Percentiles rank a stretch among this genome's conserved stretches.
phyloP scores from a whole-genome alignment of 2,888 invertebrate species.

The Gnatocerus cornutus region DNA sequence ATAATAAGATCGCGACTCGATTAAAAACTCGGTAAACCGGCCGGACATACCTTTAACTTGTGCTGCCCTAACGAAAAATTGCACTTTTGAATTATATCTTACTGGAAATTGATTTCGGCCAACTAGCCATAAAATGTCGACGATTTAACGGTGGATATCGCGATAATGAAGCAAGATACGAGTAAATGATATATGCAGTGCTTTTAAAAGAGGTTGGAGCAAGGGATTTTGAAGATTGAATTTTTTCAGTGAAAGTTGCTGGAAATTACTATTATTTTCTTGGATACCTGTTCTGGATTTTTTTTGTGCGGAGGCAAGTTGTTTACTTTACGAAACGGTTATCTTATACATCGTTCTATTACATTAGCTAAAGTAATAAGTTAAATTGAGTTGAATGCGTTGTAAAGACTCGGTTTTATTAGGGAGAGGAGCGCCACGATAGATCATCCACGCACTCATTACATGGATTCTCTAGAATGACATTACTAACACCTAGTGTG shows the following conservation, averaged over 20 bases:
- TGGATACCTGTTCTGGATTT: slow-evolving; percentile 20
- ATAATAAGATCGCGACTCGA: slow-evolving; percentile 58
- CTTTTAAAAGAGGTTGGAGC: slow-evolving; percentile 1
- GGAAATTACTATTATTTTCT: slow-evolving; percentile 27
- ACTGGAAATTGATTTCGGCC: slow-evolving; percentile 32
- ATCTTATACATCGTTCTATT: slow-evolving; percentile 41
- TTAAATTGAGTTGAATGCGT: slow-evolving; percentile 46
- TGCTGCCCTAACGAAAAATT: slow-evolving; percentile 55
- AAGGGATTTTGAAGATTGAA: background rate
- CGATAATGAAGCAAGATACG: slow-evolving; percentile 17
- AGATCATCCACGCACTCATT: slow-evolving; percentile 32
- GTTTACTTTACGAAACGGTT: slow-evolving; percentile 27
- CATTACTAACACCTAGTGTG: slow-evolving; percentile 17
- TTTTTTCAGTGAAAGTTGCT: slow-evolving; percentile 41
- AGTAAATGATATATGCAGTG: slow-evolving; percentile 23
- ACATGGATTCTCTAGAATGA: slow-evolving; percentile 19
- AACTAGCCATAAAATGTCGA: slow-evolving; percentile 31
- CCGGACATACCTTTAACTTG: slow-evolving; percentile 60
- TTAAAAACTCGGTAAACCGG: slow-evolving; percentile 61
- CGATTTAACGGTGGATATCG: slow-evolving; percentile 27
- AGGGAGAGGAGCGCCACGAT: slow-evolving; percentile 34
- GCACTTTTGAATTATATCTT: slow-evolving; percentile 32
- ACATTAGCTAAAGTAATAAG: slow-evolving; percentile 42
- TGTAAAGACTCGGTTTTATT: slow-evolving; percentile 45
- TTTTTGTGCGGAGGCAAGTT: slow-evolving; percentile 12